phyloP scores from a whole-genome alignment of 2,113 vertebrate genomes.

The Propithecus coquereli region DNA sequence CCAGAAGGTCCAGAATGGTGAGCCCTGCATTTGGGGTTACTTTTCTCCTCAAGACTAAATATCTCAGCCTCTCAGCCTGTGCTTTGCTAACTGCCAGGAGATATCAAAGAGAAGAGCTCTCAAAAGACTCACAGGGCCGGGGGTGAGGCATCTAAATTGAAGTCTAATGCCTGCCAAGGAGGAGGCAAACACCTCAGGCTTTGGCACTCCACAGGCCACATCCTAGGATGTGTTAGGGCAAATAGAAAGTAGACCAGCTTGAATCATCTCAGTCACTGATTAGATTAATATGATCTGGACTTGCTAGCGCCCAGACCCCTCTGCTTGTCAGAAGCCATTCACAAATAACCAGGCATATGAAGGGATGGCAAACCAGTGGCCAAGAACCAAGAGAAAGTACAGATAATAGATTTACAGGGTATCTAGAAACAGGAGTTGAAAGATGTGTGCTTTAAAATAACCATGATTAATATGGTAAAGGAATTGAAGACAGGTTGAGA shows the following conservation, averaged over 20 bases:
- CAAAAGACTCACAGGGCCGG: background rate
- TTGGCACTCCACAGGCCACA: background rate
- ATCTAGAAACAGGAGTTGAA: background rate
- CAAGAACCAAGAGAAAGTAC: background rate
- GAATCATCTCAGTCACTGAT: background rate
- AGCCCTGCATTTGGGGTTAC: background rate
- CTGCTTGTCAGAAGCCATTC: background rate
- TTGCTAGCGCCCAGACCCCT: background rate
- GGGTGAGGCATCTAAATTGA: background rate
- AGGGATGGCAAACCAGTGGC: background rate
- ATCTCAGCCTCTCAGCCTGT: background rate
- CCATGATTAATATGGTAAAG: background rate
- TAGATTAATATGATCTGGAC: background rate
- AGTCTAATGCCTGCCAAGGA: background rate
- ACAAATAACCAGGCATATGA: background rate
- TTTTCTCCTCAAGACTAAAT: background rate
- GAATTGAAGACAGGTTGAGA: background rate
- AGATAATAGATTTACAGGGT: background rate
- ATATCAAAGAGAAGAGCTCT: background rate
- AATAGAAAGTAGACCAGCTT: background rate
- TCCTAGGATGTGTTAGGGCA: background rate
- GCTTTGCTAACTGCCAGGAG: background rate
- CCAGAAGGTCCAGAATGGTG: background rate
- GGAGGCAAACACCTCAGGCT: background rate
- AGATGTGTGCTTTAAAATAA: background rate